These are phyloP conservation scores for Eulithis prunata DNA, from an alignment of 2,888 invertebrate genomes.

Conservation along the genomic window DNA sequence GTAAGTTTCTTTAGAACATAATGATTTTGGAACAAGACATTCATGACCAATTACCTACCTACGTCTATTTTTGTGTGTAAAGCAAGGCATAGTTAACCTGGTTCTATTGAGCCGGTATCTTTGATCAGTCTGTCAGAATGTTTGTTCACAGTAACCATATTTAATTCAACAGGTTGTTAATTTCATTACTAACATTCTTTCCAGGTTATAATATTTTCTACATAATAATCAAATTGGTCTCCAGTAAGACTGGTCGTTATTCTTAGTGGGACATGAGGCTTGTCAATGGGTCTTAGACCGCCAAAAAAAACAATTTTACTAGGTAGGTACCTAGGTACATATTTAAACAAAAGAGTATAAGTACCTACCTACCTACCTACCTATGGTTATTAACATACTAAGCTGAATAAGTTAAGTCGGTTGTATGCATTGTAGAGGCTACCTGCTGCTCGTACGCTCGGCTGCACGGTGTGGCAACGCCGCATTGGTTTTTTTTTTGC, in stretches of 20 bases:
- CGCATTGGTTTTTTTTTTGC: conserved; percentile 77
- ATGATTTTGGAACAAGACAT: conserved; percentile 11
- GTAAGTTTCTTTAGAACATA: conserved; percentile 68
- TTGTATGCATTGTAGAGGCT: conserved; percentile 72
- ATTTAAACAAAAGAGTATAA: conserved; percentile 50
- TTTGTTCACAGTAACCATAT: neutral
- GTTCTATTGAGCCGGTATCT: conserved; percentile 1
- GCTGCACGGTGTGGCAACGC: conserved; percentile 81
- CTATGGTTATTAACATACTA: conserved; percentile 57
- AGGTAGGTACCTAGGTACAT: too few relatives aligned
- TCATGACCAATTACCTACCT: conserved; percentile 8
- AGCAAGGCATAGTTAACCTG: conserved; percentile 3
- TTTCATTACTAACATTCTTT: conserved; percentile 31
- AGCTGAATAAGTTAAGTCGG: conserved; percentile 53
- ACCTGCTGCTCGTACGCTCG: conserved; percentile 76
- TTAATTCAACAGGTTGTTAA: conserved; percentile 20
- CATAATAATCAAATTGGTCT: conserved; percentile 60
- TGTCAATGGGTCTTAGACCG: conserved; percentile 38
- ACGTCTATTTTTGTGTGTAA: conserved; percentile 11
- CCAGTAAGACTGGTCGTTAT: conserved; percentile 52
- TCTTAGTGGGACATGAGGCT: conserved; percentile 68
- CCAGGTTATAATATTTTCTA: conserved; percentile 31
- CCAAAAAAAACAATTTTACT: conserved; percentile 2
- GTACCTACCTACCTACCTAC: conserved; percentile 40
- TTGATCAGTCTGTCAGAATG: neutral